Evolutionary conservation across 2,888 invertebrate species (phyloP).

Genomic region (Ectemnius lituratus): DNA sequence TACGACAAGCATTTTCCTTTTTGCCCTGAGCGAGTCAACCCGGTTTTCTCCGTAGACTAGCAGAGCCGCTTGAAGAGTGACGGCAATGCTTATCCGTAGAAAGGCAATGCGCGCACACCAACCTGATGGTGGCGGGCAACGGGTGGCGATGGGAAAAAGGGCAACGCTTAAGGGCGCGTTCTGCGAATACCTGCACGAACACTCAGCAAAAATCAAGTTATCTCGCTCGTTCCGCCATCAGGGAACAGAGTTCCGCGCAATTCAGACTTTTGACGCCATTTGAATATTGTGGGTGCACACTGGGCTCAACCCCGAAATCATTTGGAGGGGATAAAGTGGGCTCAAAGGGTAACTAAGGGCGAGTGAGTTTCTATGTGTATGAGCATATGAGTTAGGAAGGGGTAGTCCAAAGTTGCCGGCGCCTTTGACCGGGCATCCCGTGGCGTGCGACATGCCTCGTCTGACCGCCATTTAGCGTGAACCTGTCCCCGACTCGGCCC

Average conservation of each 20-base stretch:
- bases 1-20: constrained; percentile 18
- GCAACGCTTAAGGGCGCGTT: constrained; percentile 24
- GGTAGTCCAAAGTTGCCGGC: constrained; percentile 66
- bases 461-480: constrained; percentile 76
- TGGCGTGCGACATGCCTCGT: constrained; percentile 75
- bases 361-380: constrained; percentile 27
- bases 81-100: not conserved
- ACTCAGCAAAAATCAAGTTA: constrained; percentile 52
- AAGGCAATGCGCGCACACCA: not conserved
- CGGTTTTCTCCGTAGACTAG: not conserved
- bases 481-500: constrained; percentile 67
- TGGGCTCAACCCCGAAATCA: constrained; percentile 42
- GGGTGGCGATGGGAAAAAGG: constrained; percentile 12
- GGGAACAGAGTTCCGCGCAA: constrained; percentile 39
- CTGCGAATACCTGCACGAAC: constrained; percentile 40
- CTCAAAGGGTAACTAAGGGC: constrained; percentile 28
- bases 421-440: constrained; percentile 74
- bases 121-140: constrained; percentile 6
- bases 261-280: constrained; percentile 68
- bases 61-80: not conserved
- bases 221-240: constrained; percentile 31
- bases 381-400: constrained; percentile 30
- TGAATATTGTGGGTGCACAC: constrained; percentile 63
- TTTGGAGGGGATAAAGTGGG: constrained; percentile 7
- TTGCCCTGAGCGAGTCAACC: constrained; percentile 10